Conservation (phyloP, 2,797 vertebrate species). For the Anguilla marmorata region DNA sequence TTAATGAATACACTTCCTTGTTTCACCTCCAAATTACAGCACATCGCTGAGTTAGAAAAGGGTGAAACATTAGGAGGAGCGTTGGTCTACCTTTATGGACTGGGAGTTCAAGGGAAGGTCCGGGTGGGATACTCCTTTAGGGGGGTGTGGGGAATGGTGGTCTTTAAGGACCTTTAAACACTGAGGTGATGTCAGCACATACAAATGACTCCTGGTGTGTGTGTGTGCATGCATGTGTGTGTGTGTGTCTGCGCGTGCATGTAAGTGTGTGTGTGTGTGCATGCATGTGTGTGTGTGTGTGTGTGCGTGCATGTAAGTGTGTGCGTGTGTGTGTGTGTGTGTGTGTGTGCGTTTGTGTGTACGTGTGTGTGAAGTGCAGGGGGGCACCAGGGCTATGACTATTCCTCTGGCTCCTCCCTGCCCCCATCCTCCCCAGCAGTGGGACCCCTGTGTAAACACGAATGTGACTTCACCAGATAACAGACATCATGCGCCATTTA, state of each 20-base stretch:
- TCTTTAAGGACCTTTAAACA: background rate
- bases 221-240: background rate
- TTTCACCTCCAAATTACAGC: background rate
- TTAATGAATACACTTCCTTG: background rate
- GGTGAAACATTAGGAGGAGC: background rate
- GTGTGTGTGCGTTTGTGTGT: background rate
- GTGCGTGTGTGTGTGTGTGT: background rate
- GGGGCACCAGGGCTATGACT: background rate
- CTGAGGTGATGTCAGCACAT: background rate
- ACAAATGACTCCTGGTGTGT: background rate
- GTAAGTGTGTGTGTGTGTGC: background rate
- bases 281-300: too few species aligned
- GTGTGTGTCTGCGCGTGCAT: background rate
- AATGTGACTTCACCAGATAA: conserved; percentile 6
- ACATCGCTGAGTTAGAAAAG: background rate
- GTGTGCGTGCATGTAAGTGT: background rate
- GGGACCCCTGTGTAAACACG: conserved; percentile 26
- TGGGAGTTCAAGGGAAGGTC: background rate
- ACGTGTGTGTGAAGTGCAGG: background rate
- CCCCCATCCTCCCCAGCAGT: background rate
- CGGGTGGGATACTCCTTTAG: background rate
- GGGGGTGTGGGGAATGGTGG: background rate
- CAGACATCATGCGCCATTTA: background rate
- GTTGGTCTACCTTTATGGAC: background rate
- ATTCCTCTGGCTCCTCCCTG: background rate